phyloP scores from a whole-genome alignment of 2,113 vertebrate genomes.

The Laterallus jamaicensis region DNA sequence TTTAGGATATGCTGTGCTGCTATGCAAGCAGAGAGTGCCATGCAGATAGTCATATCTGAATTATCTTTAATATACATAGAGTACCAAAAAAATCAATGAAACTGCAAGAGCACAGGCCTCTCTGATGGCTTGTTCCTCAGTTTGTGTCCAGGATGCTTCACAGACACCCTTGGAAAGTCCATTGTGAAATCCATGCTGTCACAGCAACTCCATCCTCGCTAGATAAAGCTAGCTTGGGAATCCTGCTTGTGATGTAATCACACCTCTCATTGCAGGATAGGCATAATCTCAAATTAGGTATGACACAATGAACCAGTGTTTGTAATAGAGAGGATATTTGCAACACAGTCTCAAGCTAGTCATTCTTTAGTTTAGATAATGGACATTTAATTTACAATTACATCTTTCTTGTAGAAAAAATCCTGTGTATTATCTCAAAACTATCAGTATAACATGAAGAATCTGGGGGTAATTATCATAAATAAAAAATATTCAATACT shows the following conservation, averaged over 20 bases:
- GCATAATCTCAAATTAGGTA: not conserved
- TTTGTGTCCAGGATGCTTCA: not conserved
- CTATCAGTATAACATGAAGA: fast-evolving
- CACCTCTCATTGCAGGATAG: not conserved
- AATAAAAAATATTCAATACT: not conserved
- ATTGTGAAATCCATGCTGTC: not conserved
- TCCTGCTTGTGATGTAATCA: not conserved
- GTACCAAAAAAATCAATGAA: constrained; percentile 3
- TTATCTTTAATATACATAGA: constrained; percentile 26
- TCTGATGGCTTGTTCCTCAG: not conserved
- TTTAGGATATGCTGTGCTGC: not conserved
- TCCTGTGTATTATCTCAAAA: not conserved
- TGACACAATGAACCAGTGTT: fast-evolving
- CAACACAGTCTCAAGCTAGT: not conserved
- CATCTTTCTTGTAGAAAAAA: not conserved
- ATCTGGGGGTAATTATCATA: not conserved
- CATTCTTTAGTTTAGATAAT: not conserved
- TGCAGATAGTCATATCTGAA: constrained; percentile 22
- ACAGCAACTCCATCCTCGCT: not conserved
- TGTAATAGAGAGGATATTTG: not conserved
- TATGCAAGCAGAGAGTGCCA: not conserved
- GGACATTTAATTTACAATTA: not conserved
- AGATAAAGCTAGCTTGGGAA: not conserved
- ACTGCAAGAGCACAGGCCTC: not conserved
- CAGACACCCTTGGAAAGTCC: not conserved